Evolutionary conservation across 64 coral and sea anemone species (phyloP).

Genomic region (Actinia tenebrosa): DNA sequence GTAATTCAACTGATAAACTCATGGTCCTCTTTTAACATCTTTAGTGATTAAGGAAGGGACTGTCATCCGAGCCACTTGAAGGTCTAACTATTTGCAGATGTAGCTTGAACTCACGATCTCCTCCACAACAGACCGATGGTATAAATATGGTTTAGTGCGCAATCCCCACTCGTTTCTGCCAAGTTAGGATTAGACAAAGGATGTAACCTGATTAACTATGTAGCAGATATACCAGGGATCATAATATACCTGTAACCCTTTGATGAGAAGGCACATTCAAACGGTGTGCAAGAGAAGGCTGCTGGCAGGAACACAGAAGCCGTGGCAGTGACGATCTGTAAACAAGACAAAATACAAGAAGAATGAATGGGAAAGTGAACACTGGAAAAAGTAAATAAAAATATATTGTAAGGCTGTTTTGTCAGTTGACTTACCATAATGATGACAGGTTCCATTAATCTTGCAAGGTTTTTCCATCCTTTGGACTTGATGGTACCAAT

Average conservation of each 20-base stretch:
- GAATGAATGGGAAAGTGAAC: neutral
- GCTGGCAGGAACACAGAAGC: conserved; percentile 90
- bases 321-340: conserved; percentile 80
- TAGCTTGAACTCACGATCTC: no score
- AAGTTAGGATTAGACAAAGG: no score
- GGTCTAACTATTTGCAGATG: no score
- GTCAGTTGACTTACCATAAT: conserved; percentile 69
- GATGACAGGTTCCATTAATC: conserved; percentile 67
- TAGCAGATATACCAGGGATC: neutral
- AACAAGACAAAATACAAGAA: neutral
- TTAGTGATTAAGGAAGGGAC: no score
- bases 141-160: no score
- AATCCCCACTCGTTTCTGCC: no score
- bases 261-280: conserved; percentile 57
- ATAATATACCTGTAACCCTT: conserved; percentile 60
- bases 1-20: no score
- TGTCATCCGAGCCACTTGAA: no score
- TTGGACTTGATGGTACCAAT: conserved; percentile 80
- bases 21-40: no score
- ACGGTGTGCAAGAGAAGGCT: conserved; percentile 77
- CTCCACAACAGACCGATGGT: no score
- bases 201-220: no score
- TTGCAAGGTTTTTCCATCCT: conserved; percentile 86
- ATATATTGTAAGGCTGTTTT: neutral
- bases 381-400: no score